Base-by-base conservation (phyloP, 1,140 invertebrate genomes). In the Drosophila tani region DNA sequence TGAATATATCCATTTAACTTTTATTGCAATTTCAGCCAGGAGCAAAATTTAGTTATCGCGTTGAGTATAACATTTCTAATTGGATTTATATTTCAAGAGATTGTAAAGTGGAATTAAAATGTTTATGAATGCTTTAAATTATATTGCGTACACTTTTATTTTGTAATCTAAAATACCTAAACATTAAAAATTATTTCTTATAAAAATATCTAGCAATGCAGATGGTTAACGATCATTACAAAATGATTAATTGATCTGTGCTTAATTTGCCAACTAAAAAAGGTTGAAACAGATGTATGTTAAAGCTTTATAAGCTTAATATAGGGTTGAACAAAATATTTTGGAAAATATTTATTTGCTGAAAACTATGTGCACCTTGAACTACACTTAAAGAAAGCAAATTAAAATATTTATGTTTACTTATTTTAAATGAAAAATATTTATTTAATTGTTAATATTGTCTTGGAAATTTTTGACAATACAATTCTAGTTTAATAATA, bases 231-330 rank as follows among this genome's bases (percentile, higher is more conserved):
- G 14, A 56, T 38, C 5, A 32, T 62, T 12, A 21, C 14, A 38
- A 62, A 67, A 67, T 67, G 64, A 63, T 63, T 63, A 29, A 63
- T 67, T 27, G 43, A 64, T 67, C 12, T 64, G 64, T 47, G 21
- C 40, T 27, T 56, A 64, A 57, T 51, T 29, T 27, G 35, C 17
- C 5, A 21, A 38, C 32, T 55, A 55, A 55, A 21, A 55, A 9
- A 38, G 12, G 17, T 21, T 15, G 15, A 38, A 21, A 29, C 0
- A 21, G 38, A 38, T 21, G 0, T 15, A 21, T 32, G 17, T 38
- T 38, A 15, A 38, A 55, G 17, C 29, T 38, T 19, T 21, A 35
- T 8, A 8, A 19, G 17, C 7, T 19, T 11, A 19, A 8, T 53
- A 19, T 53, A 19, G 11, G 11, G 1, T 35, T 8, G n/a, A 19